Evolutionary conservation across 2,888 invertebrate genomes (phyloP).

Genomic region (Aporophyla lueneburgensis): DNA sequence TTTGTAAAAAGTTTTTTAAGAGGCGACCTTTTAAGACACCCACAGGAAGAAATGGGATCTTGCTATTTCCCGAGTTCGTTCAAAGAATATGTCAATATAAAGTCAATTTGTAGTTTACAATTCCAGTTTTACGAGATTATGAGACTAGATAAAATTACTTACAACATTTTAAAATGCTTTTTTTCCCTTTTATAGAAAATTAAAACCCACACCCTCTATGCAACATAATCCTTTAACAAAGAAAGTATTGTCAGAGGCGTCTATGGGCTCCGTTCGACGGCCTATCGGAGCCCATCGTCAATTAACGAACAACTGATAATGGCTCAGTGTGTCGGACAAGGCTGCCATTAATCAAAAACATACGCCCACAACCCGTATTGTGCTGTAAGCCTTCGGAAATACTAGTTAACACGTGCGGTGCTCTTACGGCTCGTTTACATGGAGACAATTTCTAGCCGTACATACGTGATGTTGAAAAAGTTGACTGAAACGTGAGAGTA

Average conservation of each 20-base stretch:
- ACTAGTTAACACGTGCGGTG: constrained; percentile 13
- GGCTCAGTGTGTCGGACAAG: constrained; percentile 47
- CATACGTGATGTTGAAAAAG: no score
- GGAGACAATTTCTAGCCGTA: background rate
- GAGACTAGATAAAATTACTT: background rate
- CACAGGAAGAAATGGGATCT: no score
- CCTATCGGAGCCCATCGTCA: constrained; percentile 38
- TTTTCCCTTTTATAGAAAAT: background rate
- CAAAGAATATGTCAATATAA: no score
- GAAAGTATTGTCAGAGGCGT: constrained; percentile 19
- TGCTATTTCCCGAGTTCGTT: no score
- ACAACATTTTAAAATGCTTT: background rate
- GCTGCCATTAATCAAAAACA: constrained; percentile 62
- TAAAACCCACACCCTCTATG: background rate
- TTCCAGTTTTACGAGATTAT: no score
- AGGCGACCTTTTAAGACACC: no score
- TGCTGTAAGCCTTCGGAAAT: constrained; percentile 52
- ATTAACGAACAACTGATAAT: constrained; percentile 59
- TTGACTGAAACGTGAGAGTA: no score
- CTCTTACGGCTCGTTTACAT: background rate
- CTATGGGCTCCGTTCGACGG: constrained; percentile 23
- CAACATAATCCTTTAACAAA: constrained; percentile 37
- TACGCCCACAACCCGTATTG: constrained; percentile 57
- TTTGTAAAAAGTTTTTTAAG: no score
- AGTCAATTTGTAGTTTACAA: no score